phyloP scores from a whole-genome alignment of 2,797 vertebrate genomes.

The Xenops minutus region DNA sequence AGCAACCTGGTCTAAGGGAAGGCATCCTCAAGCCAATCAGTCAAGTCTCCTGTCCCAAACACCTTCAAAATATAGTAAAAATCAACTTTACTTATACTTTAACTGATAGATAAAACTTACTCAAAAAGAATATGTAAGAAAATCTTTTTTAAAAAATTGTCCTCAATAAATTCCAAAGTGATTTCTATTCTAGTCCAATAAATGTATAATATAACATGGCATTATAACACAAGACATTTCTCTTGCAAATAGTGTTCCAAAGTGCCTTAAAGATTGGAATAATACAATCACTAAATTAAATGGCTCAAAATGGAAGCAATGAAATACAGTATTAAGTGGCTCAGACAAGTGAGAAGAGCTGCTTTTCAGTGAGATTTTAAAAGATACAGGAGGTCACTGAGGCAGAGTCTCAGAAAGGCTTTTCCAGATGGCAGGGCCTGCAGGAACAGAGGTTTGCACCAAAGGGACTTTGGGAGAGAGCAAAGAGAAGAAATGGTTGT shows the following conservation, averaged over 20 bases:
- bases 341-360: not conserved
- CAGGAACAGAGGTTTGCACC: not conserved
- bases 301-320: not conserved
- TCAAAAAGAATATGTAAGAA: not conserved
- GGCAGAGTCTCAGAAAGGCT: not conserved
- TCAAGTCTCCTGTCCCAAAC: not conserved
- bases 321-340: slow-evolving; percentile 22
- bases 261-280: not conserved
- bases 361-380: slow-evolving; percentile 28
- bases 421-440: slow-evolving; percentile 22
- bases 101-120: not conserved
- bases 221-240: not conserved
- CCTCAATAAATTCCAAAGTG: not conserved
- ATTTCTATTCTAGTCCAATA: not conserved
- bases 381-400: slow-evolving; percentile 19
- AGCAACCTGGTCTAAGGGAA: not conserved
- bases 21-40: not conserved
- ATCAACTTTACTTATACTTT: not conserved
- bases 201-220: not conserved
- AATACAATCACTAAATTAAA: slow-evolving; percentile 45
- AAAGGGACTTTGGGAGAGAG: not conserved
- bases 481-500: not conserved
- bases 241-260: not conserved
- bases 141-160: too few species aligned
- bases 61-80: not conserved